phyloP scores from a whole-genome alignment of 2,113 vertebrate genomes.

The Ginglymostoma cirratum region DNA sequence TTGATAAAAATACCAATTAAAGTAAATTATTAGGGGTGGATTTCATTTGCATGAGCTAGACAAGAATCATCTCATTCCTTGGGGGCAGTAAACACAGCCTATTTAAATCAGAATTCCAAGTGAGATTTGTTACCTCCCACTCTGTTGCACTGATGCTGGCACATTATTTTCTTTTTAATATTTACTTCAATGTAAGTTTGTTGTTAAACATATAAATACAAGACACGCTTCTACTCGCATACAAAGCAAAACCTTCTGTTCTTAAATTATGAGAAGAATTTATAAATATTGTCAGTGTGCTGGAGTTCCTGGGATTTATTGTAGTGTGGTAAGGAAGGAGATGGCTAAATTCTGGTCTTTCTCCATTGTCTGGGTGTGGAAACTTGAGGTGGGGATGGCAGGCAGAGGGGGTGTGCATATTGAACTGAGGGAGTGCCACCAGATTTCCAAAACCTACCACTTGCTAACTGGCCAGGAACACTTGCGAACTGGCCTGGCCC shows the following conservation, averaged over 20 bases:
- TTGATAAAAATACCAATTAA: conserved; percentile 28
- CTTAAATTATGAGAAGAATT: conserved; percentile 2
- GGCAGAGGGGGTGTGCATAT: background rate
- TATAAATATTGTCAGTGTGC: background rate
- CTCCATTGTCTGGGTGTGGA: background rate
- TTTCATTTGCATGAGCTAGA: conserved; percentile 22
- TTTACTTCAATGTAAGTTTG: conserved; percentile 3
- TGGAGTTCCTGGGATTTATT: background rate
- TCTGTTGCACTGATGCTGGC: background rate
- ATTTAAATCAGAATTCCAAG: conserved; percentile 6
- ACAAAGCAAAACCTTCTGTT: background rate
- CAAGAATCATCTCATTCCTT: conserved; percentile 27
- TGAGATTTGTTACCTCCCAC: background rate
- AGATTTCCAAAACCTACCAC: background rate
- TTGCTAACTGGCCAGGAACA: background rate
- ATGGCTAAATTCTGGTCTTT: background rate
- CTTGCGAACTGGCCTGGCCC: no score
- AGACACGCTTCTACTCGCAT: background rate
- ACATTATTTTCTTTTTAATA: conserved; percentile 32
- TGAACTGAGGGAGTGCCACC: background rate
- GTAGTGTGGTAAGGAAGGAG: background rate
- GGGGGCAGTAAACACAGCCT: conserved; percentile 25
- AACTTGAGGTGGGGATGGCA: background rate
- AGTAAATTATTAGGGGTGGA: conserved; percentile 29
- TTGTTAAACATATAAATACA: conserved; percentile 4